Conservation (phyloP, 2,113 vertebrate species). For the Malurus cyaneus region DNA sequence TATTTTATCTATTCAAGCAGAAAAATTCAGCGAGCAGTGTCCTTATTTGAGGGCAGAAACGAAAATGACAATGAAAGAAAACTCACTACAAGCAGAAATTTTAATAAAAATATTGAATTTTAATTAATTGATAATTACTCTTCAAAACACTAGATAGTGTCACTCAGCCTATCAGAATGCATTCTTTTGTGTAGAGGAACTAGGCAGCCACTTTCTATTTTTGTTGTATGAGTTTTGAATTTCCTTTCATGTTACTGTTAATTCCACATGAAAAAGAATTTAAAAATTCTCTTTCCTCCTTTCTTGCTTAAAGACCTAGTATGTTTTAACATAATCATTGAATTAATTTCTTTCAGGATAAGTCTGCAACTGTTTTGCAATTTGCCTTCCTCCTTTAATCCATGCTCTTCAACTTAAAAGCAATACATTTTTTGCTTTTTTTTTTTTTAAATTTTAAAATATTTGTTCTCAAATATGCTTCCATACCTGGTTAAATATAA, state of each 20-base stretch:
- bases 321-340: not conserved
- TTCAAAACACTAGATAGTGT: slow-evolving; percentile 8
- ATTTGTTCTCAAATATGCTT: not conserved
- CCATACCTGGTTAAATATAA: not conserved
- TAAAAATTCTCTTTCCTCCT: not conserved
- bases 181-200: not conserved
- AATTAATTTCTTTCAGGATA: not conserved
- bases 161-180: not conserved
- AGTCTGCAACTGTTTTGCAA: not conserved
- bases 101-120: not conserved
- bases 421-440: not conserved
- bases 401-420: not conserved
- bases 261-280: slow-evolving; percentile 49
- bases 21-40: not conserved
- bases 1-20: not conserved
- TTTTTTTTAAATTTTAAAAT: not conserved
- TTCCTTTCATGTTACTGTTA: slow-evolving; percentile 20
- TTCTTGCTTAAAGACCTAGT: not conserved
- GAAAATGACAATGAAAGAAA: not conserved
- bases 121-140: not conserved
- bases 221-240: slow-evolving; percentile 1
- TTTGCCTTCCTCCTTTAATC: not conserved
- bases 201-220: not conserved
- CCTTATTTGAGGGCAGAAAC: not conserved
- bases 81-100: not conserved